Conservation (phyloP, 2,888 invertebrate species). For the Junonia oenone region DNA sequence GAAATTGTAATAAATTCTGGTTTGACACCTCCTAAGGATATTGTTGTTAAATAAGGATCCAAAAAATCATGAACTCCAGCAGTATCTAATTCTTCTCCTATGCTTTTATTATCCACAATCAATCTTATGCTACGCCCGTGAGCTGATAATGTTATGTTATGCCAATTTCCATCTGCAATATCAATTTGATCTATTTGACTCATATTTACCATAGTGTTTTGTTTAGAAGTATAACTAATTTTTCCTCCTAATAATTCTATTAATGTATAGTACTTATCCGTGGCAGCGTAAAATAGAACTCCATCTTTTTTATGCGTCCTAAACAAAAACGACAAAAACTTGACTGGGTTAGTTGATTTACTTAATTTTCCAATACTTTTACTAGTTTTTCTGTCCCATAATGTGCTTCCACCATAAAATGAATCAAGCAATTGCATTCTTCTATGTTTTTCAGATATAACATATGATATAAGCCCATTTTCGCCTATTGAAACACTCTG, state of each 20-base stretch:
- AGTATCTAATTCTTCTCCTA: conserved; percentile 92
- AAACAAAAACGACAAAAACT: conserved; percentile 88
- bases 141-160: conserved; percentile 88
- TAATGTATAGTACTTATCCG: conserved; percentile 91
- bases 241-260: conserved; percentile 88
- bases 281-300: conserved; percentile 90
- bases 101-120: conserved; percentile 83
- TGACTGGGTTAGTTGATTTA: conserved; percentile 77
- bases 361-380: conserved; percentile 49
- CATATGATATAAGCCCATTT: conserved; percentile 88
- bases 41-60: conserved; percentile 90
- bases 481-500: conserved; percentile 89
- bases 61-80: conserved; percentile 94
- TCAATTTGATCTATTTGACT: conserved; percentile 81
- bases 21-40: conserved; percentile 89
- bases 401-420: conserved; percentile 85
- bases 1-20: conserved; percentile 80
- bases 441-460: conserved; percentile 89
- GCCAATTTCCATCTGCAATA: conserved; percentile 92
- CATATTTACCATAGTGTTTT: conserved; percentile 90
- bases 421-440: conserved; percentile 91
- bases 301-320: conserved; percentile 89
- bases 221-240: conserved; percentile 88
- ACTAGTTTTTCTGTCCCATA: conserved; percentile 79
- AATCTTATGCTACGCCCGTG: conserved; percentile 85